Conservation (phyloP, 2,888 invertebrate species). For the Hirtodrosophila trivittata region DNA sequence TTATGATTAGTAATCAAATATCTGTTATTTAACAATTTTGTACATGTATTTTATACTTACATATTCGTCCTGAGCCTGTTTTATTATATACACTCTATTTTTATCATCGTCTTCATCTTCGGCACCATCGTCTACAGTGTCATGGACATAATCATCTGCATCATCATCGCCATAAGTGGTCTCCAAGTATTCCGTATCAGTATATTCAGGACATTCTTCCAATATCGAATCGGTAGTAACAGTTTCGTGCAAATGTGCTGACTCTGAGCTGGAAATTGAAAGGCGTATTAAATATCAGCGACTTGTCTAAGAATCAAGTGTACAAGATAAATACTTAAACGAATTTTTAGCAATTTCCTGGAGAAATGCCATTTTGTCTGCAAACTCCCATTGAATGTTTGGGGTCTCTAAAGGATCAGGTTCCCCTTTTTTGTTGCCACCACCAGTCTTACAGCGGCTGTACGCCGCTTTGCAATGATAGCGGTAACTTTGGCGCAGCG, state of each 20-base stretch:
- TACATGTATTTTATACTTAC: too few species aligned
- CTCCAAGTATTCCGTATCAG: conserved; percentile 43
- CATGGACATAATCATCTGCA: conserved; percentile 11
- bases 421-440: conserved; percentile 18
- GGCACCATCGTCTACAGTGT: not conserved
- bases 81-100: not conserved
- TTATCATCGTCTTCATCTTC: conserved; percentile 1
- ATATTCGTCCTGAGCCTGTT: not conserved
- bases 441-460: conserved; percentile 7
- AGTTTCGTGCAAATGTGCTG: conserved; percentile 1
- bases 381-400: conserved; percentile 47
- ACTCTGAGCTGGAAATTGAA: conserved; percentile 15
- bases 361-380: conserved; percentile 43
- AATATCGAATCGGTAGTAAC: not conserved
- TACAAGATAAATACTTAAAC: not conserved
- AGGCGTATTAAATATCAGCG: too few species aligned
- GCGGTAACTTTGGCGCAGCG: conserved; percentile 45
- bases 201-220: conserved; percentile 33
- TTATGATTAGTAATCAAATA: too few species aligned
- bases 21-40: too few species aligned
- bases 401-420: conserved; percentile 39
- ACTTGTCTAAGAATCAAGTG: too few species aligned
- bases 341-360: conserved; percentile 20
- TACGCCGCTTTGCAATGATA: conserved; percentile 40
- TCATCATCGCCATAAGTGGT: not conserved